A percentile compares a stretch with the other conserved stretches of the same genome.
Conservation (phyloP, 2,888 invertebrate genomes). For the Trimorus sp. region DNA sequence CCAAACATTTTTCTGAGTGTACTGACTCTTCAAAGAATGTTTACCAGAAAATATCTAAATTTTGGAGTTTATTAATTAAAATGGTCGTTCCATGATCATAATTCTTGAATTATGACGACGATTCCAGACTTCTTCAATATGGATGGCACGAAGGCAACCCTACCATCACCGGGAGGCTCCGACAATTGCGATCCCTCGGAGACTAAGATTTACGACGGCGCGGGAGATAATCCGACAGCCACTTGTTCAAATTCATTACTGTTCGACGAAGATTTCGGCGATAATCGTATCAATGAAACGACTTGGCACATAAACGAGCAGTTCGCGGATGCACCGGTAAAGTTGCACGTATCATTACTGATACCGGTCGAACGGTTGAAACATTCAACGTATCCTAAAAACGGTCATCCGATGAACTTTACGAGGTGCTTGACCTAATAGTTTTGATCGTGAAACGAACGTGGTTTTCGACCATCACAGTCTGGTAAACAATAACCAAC, state of each 20-base stretch:
- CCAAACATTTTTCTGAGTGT: no score
- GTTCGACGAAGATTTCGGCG: conserved; percentile 85
- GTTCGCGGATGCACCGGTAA: conserved; percentile 85
- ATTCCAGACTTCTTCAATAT: conserved; percentile 69
- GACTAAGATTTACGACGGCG: conserved; percentile 70
- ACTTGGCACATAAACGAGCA: conserved; percentile 84
- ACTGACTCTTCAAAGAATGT: no score
- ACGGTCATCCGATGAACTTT: conserved; percentile 14
- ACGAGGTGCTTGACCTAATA: conserved; percentile 50
- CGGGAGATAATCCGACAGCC: conserved; percentile 71
- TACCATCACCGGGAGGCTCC: not conserved
- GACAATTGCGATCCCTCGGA: conserved; percentile 56
- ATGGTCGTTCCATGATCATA: no score
- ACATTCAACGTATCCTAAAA: no score
- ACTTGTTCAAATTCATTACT: conserved; percentile 84
- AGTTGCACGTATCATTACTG: conserved; percentile 59
- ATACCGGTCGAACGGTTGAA: no score
- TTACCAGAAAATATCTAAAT: no score
- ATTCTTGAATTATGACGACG: not conserved
- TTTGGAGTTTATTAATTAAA: no score
- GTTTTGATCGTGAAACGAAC: conserved; percentile 50
- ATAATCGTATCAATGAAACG: conserved; percentile 80
- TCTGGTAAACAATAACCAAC: conserved; percentile 57
- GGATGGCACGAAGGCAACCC: conserved; percentile 21
- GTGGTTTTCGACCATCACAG: conserved; percentile 52